Evolutionary conservation across 1,140 invertebrate genomes (phyloP).

Genomic region (Gryon sp.): DNA sequence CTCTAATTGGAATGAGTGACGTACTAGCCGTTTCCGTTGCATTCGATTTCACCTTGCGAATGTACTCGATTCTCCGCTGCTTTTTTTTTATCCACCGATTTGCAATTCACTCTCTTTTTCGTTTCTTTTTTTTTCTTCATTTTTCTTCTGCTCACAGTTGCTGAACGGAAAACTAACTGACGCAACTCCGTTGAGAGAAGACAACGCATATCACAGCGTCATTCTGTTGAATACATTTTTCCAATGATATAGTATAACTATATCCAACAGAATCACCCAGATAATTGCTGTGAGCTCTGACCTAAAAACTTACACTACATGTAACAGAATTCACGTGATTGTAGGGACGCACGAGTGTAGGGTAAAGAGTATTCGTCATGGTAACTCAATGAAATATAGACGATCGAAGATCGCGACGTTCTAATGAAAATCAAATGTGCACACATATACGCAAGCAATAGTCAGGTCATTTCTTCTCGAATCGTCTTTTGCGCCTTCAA

Average conservation of each 20-base stretch:
- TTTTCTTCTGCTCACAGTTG: slow-evolving; percentile 17
- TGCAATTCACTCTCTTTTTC: not conserved
- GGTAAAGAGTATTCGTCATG: slow-evolving; percentile 28
- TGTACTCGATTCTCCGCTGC: not conserved
- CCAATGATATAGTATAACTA: slow-evolving; percentile 12
- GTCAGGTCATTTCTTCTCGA: slow-evolving; percentile 11
- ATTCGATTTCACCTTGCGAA: slow-evolving; percentile 29
- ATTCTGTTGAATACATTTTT: slow-evolving; percentile 37
- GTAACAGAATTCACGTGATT: slow-evolving; percentile 65
- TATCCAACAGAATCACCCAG: slow-evolving; percentile 42
- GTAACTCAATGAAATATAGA: slow-evolving; percentile 21
- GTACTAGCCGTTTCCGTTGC: slow-evolving; percentile 18
- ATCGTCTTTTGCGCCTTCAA: slow-evolving; percentile 1
- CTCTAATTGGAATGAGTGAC: slow-evolving; percentile 43
- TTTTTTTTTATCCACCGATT: too few species aligned
- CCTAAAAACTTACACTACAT: slow-evolving; percentile 63
- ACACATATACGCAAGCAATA: slow-evolving; percentile 3
- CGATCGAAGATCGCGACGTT: slow-evolving; percentile 14
- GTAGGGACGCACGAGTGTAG: slow-evolving; percentile 49
- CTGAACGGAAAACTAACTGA: slow-evolving; percentile 33
- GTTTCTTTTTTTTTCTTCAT: not conserved
- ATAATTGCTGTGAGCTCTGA: slow-evolving; percentile 70
- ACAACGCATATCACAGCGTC: slow-evolving; percentile 24
- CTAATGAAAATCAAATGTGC: slow-evolving; percentile 20
- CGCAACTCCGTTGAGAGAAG: slow-evolving; percentile 44